Evolutionary conservation across 1,140 invertebrate species (phyloP).

Genomic region (Drosophila melanica): DNA sequence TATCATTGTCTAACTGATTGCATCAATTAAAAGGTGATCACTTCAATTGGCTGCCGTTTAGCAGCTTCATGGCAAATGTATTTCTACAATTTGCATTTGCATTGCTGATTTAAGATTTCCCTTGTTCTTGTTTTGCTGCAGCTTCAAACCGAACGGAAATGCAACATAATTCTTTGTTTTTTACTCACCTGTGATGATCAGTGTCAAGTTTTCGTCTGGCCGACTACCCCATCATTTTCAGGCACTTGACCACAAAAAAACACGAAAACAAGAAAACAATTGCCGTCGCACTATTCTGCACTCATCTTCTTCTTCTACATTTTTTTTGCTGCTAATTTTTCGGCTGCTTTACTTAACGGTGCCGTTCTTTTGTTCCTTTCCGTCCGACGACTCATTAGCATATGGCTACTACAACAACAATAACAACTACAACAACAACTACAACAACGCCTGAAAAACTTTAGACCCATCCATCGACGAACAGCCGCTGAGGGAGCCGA

Average conservation of each 20-base stretch:
- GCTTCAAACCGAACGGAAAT: slow-evolving; percentile 59
- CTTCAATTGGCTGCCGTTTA: slow-evolving; percentile 62
- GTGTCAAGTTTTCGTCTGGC: slow-evolving; percentile 80
- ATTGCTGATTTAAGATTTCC: slow-evolving; percentile 80
- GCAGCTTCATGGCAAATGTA: slow-evolving; percentile 24
- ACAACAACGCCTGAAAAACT: slow-evolving; percentile 1
- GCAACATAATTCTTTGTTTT: slow-evolving; percentile 75
- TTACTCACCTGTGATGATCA: slow-evolving; percentile 74
- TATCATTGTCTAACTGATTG: slow-evolving; percentile 56
- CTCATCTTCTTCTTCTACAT: slow-evolving; percentile 30
- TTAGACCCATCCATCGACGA: background rate
- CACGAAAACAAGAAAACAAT: slow-evolving; percentile 42
- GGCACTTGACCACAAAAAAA: slow-evolving; percentile 72
- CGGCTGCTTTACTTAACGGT: slow-evolving; percentile 68
- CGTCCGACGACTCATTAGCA: slow-evolving; percentile 73
- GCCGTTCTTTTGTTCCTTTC: slow-evolving; percentile 57
- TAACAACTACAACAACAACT: slow-evolving; percentile 13
- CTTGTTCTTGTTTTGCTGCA: slow-evolving; percentile 27
- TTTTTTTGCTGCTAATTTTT: slow-evolving; percentile 49
- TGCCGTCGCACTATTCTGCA: slow-evolving; percentile 39
- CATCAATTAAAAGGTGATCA: slow-evolving; percentile 70
- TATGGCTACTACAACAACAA: slow-evolving; percentile 24
- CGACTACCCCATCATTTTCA: slow-evolving; percentile 64
- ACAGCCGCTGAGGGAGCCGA: background rate
- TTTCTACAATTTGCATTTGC: slow-evolving; percentile 58